Evolutionary conservation across 2,113 vertebrate species (phyloP).

Genomic region (Anoplopoma fimbria): DNA sequence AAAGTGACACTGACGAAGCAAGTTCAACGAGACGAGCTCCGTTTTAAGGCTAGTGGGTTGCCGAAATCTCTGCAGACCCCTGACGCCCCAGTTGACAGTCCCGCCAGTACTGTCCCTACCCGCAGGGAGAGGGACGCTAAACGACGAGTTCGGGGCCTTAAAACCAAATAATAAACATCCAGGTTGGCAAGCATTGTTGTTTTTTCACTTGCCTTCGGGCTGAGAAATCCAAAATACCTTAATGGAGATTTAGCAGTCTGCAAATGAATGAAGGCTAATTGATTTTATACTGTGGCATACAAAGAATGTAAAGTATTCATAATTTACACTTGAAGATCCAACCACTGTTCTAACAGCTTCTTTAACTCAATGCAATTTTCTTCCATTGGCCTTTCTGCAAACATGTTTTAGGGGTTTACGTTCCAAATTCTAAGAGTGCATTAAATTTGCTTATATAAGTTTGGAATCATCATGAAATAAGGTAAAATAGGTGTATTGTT

Average conservation of each 20-base stretch:
- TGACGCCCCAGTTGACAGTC: neutral
- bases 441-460: neutral
- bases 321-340: neutral
- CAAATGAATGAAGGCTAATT: neutral
- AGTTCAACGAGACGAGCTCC: neutral
- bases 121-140: neutral
- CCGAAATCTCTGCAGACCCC: neutral
- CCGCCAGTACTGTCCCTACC: neutral
- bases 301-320: neutral
- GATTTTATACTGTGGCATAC: neutral
- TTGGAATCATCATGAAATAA: neutral
- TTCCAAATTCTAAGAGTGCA: neutral
- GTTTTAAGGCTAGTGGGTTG: neutral
- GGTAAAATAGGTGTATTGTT: neutral
- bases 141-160: too few relatives aligned
- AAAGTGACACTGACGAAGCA: neutral
- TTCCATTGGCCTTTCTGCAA: neutral
- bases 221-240: neutral
- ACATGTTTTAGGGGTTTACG: neutral
- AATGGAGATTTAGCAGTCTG: neutral
- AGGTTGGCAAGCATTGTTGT: neutral
- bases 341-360: neutral
- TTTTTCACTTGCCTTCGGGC: neutral
- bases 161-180: too few relatives aligned
- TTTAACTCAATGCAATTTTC: neutral